Conservation (phyloP, 1,140 invertebrate genomes). For the Drosophila pruinosa region DNA sequence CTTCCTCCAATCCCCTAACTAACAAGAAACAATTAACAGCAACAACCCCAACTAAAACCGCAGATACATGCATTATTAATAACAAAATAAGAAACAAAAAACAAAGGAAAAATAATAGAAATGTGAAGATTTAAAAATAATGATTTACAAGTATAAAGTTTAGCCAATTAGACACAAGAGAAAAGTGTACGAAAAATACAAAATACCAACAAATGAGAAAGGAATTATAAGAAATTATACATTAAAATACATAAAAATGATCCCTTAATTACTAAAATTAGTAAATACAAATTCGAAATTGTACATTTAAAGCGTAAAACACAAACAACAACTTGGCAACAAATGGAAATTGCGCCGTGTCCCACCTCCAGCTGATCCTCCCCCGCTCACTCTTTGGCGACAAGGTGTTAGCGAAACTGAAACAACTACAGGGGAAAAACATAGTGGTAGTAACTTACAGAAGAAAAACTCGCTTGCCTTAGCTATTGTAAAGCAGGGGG, state of each 20-base stretch:
- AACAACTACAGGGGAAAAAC: not conserved
- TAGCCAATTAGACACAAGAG: constrained; percentile 75
- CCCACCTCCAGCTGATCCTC: not conserved
- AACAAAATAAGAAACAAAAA: constrained; percentile 23
- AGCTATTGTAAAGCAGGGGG: not conserved
- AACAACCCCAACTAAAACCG: constrained; percentile 36
- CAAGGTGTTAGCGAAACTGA: constrained; percentile 3
- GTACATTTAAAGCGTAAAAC: constrained; percentile 66
- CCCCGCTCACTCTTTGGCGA: constrained; percentile 3
- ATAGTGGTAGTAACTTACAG: not conserved
- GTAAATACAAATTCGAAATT: constrained; percentile 80
- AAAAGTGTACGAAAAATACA: constrained; percentile 40
- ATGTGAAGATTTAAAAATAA: constrained; percentile 64
- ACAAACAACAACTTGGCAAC: constrained; percentile 17
- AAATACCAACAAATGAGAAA: constrained; percentile 55
- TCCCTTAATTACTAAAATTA: constrained; percentile 76
- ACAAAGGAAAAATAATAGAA: constrained; percentile 54
- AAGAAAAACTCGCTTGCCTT: constrained; percentile 15
- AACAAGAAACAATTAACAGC: constrained; percentile 47
- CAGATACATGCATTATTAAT: constrained; percentile 52
- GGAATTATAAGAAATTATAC: constrained; percentile 68
- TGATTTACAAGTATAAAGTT: constrained; percentile 72
- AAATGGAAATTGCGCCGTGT: constrained; percentile 11
- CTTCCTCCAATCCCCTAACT: constrained; percentile 31
- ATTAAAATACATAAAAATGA: constrained; percentile 63